Conservation (phyloP, 2,113 vertebrate species). For the Loxodonta africana region DNA sequence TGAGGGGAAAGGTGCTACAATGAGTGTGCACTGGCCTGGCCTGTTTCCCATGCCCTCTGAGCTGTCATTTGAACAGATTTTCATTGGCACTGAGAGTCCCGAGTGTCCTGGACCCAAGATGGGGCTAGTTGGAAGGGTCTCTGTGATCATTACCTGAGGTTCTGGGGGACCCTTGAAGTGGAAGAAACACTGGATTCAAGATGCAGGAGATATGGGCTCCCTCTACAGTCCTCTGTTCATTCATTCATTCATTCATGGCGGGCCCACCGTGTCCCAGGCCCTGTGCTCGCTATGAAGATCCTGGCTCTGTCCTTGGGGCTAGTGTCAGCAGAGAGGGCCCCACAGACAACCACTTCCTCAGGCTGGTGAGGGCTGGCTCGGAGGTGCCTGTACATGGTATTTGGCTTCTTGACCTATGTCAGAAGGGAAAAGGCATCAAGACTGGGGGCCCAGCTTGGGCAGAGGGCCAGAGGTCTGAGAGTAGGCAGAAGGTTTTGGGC, state of each 20-base stretch:
- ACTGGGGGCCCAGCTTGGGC: not conserved
- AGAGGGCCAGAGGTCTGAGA: not conserved
- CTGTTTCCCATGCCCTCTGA: not conserved
- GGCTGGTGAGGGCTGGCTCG: too few species aligned
- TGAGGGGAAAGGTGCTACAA: too few species aligned
- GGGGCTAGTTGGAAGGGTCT: not conserved
- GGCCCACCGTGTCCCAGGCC: not conserved
- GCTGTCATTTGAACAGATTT: not conserved
- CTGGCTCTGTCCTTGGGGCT: not conserved
- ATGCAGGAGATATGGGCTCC: not conserved
- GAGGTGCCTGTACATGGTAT: not conserved
- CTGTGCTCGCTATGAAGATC: not conserved
- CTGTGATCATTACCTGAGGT: not conserved
- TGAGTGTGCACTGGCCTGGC: not conserved
- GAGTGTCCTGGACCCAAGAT: not conserved
- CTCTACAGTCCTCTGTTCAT: not conserved
- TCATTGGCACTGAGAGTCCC: not conserved
- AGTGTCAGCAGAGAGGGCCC: not conserved
- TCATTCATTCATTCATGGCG: not conserved
- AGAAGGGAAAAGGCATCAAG: not conserved
- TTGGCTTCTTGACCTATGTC: too few species aligned
- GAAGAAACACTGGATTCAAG: not conserved
- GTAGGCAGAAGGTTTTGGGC: not conserved
- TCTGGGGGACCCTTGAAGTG: not conserved
- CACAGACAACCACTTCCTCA: not conserved